Conservation (phyloP, 2,797 vertebrate genomes). For the Rallus crepitans region DNA sequence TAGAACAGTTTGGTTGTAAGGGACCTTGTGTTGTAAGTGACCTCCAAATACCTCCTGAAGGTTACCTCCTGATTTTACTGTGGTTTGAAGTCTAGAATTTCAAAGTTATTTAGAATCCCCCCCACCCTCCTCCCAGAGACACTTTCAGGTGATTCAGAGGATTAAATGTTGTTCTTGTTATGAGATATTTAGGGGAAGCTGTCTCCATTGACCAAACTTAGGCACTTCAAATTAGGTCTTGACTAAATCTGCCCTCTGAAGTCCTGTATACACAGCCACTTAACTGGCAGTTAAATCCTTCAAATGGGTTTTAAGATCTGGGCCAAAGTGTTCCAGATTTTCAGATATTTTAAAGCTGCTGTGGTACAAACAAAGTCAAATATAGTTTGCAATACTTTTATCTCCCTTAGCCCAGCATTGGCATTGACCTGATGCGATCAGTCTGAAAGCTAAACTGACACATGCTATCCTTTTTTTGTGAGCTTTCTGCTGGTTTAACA, state of each 20-base stretch:
- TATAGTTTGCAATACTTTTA: neutral
- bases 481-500: neutral
- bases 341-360: neutral
- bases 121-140: too few species aligned
- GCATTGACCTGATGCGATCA: neutral
- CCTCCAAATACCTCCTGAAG: too few species aligned
- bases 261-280: neutral
- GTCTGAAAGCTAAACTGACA: neutral
- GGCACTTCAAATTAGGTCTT: neutral
- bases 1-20: too few species aligned
- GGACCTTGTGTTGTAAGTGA: too few species aligned
- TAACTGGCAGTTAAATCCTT: neutral
- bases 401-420: neutral
- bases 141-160: neutral
- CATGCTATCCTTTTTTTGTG: rapidly evolving
- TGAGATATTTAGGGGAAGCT: neutral
- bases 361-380: neutral
- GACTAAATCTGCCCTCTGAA: neutral
- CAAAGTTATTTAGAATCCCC: too few species aligned
- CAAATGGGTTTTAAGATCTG: neutral
- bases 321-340: neutral
- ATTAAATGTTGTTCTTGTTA: neutral
- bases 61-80: too few species aligned
- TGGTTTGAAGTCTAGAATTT: too few species aligned
- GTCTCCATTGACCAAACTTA: neutral